Base-by-base conservation (phyloP, 35 echinoderm and acorn worm genomes). In the Patiria miniata region DNA sequence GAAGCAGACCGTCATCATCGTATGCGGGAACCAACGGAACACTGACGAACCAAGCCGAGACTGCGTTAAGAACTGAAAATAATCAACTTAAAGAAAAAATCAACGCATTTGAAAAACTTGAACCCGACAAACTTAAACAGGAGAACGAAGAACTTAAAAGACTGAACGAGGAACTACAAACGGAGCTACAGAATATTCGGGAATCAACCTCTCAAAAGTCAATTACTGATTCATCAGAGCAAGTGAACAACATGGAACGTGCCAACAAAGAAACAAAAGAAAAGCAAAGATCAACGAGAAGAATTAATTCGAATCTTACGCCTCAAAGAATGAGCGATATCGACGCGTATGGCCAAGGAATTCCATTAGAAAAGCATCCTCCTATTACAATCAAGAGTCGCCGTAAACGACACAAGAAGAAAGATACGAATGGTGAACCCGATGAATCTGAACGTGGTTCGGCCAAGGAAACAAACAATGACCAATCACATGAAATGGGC, bases 201-300 rank as follows among this genome's bases (percentile, higher is more conserved):
- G 34, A 32, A 73, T 73, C 65, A 30, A 73, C 26, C 26, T 73
- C 65, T 14, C 26, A 7, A 73, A 26, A 26, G 6, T 73, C 65
- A 73, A 30, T 6, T 0, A 9, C 19, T 32, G 26, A 73, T 73
- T 36, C 26, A 73, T 32, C 26, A 32, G 65, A 73, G 23, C 65
- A n/a, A 2, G 34, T 1, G 8, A n/a, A 36, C 14, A 36, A 73
- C 2, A 26, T 23, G 29, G 14, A 32, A 30, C 26, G 29, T 73
- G 22, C 21, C 29, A 73, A 23, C 26, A 34, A 12, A 32, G 26
- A 26, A 14, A 73, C 65, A 73, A 73, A 73, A 9, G 65, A 73
- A 73, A 73, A 73, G 29, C 26, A 73, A 30, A 22, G 65, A 73
- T 73, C 65, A 73, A 32, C 65, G 14, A 73, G 65, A 73, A 73